Percentiles rank a stretch among this genome's conserved stretches.
Conservation (phyloP, 2,797 vertebrate species). For the Todus mexicanus region DNA sequence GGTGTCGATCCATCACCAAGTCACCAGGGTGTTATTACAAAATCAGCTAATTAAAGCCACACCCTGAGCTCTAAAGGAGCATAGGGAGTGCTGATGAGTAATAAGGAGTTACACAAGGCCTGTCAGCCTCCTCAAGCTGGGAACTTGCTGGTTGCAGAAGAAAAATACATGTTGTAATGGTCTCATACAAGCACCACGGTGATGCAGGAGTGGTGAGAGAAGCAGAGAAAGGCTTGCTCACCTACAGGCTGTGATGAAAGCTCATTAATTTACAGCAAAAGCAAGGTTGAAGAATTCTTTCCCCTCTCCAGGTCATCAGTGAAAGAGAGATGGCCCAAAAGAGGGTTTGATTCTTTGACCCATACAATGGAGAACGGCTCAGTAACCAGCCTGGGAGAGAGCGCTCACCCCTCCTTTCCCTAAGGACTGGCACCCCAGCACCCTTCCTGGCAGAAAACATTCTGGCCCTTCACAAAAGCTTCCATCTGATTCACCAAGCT, state of each 20-base stretch:
- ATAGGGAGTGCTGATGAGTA: constrained; percentile 41
- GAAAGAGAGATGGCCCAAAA: neutral
- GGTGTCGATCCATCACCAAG: constrained; percentile 11
- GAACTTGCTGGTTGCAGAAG: neutral
- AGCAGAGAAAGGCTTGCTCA: neutral
- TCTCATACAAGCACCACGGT: neutral
- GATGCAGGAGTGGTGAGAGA: neutral
- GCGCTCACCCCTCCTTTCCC: neutral
- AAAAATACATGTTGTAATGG: constrained; percentile 17
- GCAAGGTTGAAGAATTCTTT: neutral
- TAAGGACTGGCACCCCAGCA: neutral
- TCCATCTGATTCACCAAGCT: neutral
- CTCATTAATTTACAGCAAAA: neutral
- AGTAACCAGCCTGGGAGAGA: neutral
- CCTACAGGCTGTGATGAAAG: neutral
- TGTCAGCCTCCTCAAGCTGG: constrained; percentile 28
- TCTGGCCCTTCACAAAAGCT: neutral
- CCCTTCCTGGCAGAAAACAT: neutral
- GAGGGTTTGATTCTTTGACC: neutral
- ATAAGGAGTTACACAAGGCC: constrained; percentile 14
- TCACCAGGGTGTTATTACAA: constrained; percentile 26
- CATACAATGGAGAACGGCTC: neutral
- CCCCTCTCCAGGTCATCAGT: neutral
- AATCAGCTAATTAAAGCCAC: constrained; percentile 56
- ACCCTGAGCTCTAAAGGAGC: constrained; percentile 17